A percentile compares a stretch with the other conserved stretches of the same genome.
These are phyloP conservation scores for Spermophilus dauricus DNA, from an alignment of 2,113 vertebrate species.

Conservation along the genomic window DNA sequence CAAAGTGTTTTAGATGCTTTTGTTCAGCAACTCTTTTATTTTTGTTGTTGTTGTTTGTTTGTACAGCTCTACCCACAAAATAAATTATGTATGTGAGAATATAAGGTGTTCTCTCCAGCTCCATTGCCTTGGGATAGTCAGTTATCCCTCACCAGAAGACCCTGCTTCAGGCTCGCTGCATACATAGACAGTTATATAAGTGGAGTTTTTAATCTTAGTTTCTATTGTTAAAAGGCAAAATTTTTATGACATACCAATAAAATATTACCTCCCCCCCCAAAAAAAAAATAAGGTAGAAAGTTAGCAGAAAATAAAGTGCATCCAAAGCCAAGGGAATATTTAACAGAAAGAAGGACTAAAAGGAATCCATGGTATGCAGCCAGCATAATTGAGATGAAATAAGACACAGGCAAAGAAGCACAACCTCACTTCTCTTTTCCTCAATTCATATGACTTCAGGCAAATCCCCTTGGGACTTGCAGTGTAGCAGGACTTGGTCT, in stretches of 20 bases:
- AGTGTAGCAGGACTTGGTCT: background rate
- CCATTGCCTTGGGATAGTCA: background rate
- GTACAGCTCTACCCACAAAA: background rate
- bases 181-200: background rate
- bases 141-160: background rate
- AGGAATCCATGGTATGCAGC: accelerated
- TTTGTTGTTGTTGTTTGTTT: background rate
- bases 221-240: background rate
- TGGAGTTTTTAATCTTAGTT: background rate
- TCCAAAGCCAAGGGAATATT: background rate
- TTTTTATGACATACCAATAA: background rate
- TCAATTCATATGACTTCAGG: background rate
- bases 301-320: background rate
- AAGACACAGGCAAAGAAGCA: accelerated
- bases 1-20: background rate
- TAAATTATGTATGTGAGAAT: background rate
- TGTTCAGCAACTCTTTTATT: background rate
- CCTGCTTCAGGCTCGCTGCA: background rate
- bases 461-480: background rate
- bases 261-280: background rate
- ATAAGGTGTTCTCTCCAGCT: background rate
- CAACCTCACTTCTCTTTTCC: background rate
- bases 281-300: background rate
- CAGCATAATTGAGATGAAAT: too few species aligned
- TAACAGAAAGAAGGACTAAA: background rate